Evolutionary conservation across 2,113 vertebrate species (phyloP), one percentile per base, ranked within the genome.

Genomic region (Rostratula benghalensis): DNA sequence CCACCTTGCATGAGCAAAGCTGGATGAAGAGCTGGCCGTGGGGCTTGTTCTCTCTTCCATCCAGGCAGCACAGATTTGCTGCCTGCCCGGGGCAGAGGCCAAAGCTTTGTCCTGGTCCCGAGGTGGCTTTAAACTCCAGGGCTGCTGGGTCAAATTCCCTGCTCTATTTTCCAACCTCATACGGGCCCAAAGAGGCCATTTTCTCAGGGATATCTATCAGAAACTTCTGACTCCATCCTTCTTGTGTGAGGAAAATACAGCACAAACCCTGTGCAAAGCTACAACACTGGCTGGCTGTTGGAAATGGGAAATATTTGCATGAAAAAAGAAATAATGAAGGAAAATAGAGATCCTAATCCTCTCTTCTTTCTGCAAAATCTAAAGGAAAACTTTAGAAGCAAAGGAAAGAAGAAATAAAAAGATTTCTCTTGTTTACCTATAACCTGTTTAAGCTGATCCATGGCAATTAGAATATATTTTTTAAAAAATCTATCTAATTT

Each of bases 1-100:
- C 22, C 23, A 5, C 9, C 2, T 1, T 0, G 0, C 7, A 4
- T 1, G 9, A 10, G 24, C 23, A 54, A 65, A 68, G 45, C 28
- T 76, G 67, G 51, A 24, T 9, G 5, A 8, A 33, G 21, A 3
- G 1, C 21, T 9, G 15, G 9, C 7, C 35, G 28, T 3, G 3
- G 4, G 8, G 27, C 41, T 46, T 9, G 1, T 13, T 11, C 10
- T 22, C 48, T n/a, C n/a, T 68, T 20, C 48, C 3, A 1, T 1
- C 3, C 1, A 4, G 51, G 53, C 54, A 90, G 50, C 39, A 30
- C 9, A 30, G 54, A 33, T 61, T 51, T 46, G 22, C 8, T 69
- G 37, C 43, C 61, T 57, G 5, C 23, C 11, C 21, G 37, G 16
- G 10, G 16, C 31, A 68, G 56, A 39, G 14, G 13, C 11, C 41